Conservation (phyloP, 2,797 vertebrate species). For the Neostethus bicornis region DNA sequence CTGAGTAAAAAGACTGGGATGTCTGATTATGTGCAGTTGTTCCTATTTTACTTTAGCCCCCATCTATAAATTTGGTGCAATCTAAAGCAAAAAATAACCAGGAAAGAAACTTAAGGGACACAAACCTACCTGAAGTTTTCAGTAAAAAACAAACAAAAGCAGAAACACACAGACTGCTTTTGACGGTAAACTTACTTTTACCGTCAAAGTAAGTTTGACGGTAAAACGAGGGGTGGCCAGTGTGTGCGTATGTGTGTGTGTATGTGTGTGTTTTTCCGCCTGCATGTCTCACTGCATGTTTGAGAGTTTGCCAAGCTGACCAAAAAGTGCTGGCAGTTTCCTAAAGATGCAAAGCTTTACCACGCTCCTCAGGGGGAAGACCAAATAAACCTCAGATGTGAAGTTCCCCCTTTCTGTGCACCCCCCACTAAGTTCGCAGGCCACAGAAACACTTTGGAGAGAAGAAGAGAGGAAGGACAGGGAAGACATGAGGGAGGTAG, state of each 20-base stretch:
- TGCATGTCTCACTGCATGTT: constrained; percentile 42
- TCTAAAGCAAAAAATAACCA: too few species aligned
- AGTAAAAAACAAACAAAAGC: too few species aligned
- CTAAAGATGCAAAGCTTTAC: constrained; percentile 70
- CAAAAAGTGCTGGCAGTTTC: constrained; percentile 74
- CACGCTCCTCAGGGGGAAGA: constrained; percentile 57
- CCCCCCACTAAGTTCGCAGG: constrained; percentile 35
- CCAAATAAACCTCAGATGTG: constrained; percentile 82
- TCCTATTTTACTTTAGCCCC: constrained; percentile 3
- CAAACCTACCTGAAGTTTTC: constrained; percentile 15
- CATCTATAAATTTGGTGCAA: background rate
- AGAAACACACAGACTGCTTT: too few species aligned
- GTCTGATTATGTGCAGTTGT: background rate
- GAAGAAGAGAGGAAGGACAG: constrained; percentile 46
- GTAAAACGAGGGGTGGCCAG: constrained; percentile 53
- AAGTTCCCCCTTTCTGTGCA: constrained; percentile 26
- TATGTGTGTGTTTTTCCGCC: too few species aligned
- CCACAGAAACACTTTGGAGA: constrained; percentile 59
- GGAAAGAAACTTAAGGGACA: constrained; percentile 30
- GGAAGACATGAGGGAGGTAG: constrained; percentile 29
- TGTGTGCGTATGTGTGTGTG: constrained; percentile 25
- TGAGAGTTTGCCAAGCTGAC: constrained; percentile 69
- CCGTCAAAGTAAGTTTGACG: too few species aligned
- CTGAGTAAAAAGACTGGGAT: constrained; percentile 3
- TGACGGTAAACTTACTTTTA: too few species aligned